phyloP scores from a whole-genome alignment of 2,797 vertebrate species.

The Takifugu ocellatus region DNA sequence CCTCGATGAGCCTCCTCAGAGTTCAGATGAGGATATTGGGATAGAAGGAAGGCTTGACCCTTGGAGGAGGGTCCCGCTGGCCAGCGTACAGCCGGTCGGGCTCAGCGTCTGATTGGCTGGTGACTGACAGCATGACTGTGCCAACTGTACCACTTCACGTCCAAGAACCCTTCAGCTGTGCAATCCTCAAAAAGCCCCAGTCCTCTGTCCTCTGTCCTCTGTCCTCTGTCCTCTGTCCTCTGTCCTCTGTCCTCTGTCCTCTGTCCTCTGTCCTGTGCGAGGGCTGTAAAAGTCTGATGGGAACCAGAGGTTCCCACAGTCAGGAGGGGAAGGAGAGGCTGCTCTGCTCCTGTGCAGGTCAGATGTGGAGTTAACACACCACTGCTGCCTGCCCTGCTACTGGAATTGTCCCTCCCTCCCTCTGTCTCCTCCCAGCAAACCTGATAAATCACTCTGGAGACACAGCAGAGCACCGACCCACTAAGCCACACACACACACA shows the following conservation, averaged over 20 bases:
- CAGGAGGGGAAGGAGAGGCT: slow-evolving; percentile 37
- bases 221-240: too few relatives aligned
- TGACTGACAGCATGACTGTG: slow-evolving; percentile 18
- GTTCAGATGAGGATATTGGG: slow-evolving; percentile 64
- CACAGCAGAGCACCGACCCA: slow-evolving; percentile 47
- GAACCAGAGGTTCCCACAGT: slow-evolving; percentile 53
- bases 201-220: slow-evolving; percentile 1
- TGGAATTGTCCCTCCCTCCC: slow-evolving; percentile 37
- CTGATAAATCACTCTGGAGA: slow-evolving; percentile 70
- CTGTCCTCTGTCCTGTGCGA: too few relatives aligned
- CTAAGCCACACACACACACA: slow-evolving; percentile 46
- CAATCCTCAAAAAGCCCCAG: slow-evolving; percentile 35
- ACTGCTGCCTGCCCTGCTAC: slow-evolving; percentile 57
- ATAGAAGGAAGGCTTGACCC: slow-evolving; percentile 47
- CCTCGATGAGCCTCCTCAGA: slow-evolving; percentile 41
- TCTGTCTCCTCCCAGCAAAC: slow-evolving; percentile 54
- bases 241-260: too few relatives aligned
- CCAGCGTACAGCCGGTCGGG: slow-evolving; percentile 34
- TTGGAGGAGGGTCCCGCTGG: slow-evolving; percentile 29
- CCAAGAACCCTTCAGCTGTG: slow-evolving; percentile 36
- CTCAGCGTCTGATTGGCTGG: slow-evolving; percentile 45
- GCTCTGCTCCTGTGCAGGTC: slow-evolving; percentile 68
- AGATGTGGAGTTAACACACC: slow-evolving; percentile 69
- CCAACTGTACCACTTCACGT: slow-evolving; percentile 55
- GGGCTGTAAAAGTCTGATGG: slow-evolving; percentile 22